Conservation (phyloP, 2,888 invertebrate species). For the Aphodius granarius region DNA sequence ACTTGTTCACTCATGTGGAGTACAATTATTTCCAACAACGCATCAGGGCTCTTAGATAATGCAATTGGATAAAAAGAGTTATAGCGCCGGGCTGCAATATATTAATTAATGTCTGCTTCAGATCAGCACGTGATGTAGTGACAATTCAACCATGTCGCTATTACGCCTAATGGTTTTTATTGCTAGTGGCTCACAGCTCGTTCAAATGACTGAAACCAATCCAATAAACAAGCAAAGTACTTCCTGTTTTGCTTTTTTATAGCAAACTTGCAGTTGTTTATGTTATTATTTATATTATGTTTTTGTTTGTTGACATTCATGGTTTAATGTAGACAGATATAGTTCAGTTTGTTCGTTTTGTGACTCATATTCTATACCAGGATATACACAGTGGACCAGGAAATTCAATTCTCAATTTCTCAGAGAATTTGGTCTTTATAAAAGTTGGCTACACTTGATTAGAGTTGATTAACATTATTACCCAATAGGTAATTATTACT, state of each 20-base stretch:
- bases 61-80: not conserved
- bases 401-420: too few species aligned
- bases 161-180: constrained; percentile 6
- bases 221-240: not conserved
- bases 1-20: constrained; percentile 13
- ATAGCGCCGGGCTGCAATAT: not conserved
- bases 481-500: too few species aligned
- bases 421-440: too few species aligned
- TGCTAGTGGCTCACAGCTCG: not conserved
- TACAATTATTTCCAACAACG: constrained; percentile 11
- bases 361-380: too few species aligned
- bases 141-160: constrained; percentile 13
- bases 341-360: too few species aligned
- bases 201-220: not conserved
- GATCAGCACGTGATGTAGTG: constrained; percentile 6
- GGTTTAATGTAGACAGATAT: too few species aligned
- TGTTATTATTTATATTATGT: too few species aligned
- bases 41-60: not conserved
- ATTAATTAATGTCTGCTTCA: constrained; percentile 11
- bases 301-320: too few species aligned
- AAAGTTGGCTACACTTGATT: too few species aligned
- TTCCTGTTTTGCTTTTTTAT: not conserved
- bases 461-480: too few species aligned
- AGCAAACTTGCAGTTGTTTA: too few species aligned
- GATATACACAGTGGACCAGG: too few species aligned